phyloP scores from a whole-genome alignment of 2,888 invertebrate genomes.

The Adela reaumurella region DNA sequence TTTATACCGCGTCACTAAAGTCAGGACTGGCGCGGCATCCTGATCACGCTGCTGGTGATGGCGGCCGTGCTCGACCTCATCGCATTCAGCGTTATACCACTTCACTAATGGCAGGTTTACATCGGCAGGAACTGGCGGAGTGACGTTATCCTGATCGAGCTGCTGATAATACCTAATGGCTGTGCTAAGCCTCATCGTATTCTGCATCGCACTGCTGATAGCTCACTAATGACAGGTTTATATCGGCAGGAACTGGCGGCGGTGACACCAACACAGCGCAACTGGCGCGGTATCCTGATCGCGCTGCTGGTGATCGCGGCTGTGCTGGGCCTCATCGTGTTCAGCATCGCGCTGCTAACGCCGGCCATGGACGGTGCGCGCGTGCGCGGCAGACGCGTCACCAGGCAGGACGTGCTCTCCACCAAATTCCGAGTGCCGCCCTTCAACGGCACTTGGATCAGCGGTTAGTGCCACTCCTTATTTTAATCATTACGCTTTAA shows the following conservation, averaged over 20 bases:
- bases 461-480: slow-evolving; percentile 38
- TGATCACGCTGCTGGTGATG: no score
- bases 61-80: no score
- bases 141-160: slow-evolving; percentile 87
- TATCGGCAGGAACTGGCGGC: slow-evolving; percentile 81
- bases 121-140: slow-evolving; percentile 81
- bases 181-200: slow-evolving; percentile 84
- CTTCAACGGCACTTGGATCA: slow-evolving; percentile 77
- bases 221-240: neutral
- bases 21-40: slow-evolving; percentile 83
- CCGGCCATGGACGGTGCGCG: slow-evolving; percentile 71
- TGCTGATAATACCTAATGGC: slow-evolving; percentile 78
- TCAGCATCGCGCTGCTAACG: slow-evolving; percentile 87
- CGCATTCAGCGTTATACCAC: no score
- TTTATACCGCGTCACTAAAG: no score
- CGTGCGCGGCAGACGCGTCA: slow-evolving; percentile 64
- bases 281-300: slow-evolving; percentile 93
- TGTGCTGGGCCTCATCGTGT: slow-evolving; percentile 84
- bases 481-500: no score
- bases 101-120: slow-evolving; percentile 3
- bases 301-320: slow-evolving; percentile 87
- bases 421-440: slow-evolving; percentile 53
- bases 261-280: slow-evolving; percentile 79
- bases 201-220: slow-evolving; percentile 83
- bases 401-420: slow-evolving; percentile 64